Percentiles rank a stretch among this genome's conserved stretches.
Conservation (phyloP, 2,797 vertebrate species). For the Bradypodion ventrale region DNA sequence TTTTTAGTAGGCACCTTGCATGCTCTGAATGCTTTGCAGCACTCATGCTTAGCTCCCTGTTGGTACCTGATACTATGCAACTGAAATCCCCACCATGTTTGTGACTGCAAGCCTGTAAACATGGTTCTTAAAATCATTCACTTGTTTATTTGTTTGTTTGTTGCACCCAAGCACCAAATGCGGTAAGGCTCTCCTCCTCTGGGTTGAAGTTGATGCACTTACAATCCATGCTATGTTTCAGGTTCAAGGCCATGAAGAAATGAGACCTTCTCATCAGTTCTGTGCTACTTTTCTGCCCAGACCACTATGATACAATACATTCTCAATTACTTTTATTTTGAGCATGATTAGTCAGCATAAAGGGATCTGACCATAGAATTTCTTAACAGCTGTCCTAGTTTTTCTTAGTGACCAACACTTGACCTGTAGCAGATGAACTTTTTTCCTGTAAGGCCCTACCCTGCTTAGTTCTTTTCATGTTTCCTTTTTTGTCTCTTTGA, state of each 20-base stretch:
- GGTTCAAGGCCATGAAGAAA: constrained; percentile 29
- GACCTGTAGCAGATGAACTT: neutral
- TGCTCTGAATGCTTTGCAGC: constrained; percentile 12
- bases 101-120: neutral
- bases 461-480: neutral
- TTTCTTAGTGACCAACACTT: constrained; percentile 6
- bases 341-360: constrained; percentile 19
- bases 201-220: constrained; percentile 19
- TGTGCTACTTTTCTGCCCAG: neutral
- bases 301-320: neutral
- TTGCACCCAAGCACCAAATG: neutral
- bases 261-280: neutral
- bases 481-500: neutral
- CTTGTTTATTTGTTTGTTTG: constrained; percentile 5
- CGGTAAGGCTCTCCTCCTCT: neutral
- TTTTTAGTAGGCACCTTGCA: constrained; percentile 22
- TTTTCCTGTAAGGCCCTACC: too few species aligned
- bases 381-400: constrained; percentile 3
- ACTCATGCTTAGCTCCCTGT: neutral
- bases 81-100: neutral
- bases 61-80: constrained; percentile 28
- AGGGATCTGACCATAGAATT: neutral
- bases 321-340: constrained; percentile 16
- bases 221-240: constrained; percentile 29
- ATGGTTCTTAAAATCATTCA: neutral